Evolutionary conservation across 2,797 vertebrate genomes (phyloP).

Genomic region (Helarctos malayanus): DNA sequence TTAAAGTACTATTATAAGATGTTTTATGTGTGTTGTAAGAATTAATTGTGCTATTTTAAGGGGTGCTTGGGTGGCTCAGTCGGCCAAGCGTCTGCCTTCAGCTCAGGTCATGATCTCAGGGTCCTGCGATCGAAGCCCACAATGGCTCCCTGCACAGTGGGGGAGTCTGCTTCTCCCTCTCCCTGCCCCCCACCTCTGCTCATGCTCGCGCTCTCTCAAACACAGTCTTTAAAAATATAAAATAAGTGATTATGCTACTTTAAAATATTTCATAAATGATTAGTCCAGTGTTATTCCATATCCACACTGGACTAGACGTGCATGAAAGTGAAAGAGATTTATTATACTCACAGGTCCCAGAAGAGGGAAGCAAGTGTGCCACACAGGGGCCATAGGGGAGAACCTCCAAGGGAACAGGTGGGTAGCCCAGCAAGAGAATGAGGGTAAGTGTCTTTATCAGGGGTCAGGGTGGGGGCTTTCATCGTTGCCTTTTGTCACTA

Average conservation of each 20-base stretch:
- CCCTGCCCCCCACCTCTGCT: too few relatives aligned
- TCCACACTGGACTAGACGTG: background rate
- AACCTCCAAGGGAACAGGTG: background rate
- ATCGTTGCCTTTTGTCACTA: background rate
- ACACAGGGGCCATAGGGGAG: background rate
- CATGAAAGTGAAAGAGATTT: background rate
- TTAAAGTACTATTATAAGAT: background rate
- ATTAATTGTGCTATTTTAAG: background rate
- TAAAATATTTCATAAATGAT: background rate
- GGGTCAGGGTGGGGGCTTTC: background rate
- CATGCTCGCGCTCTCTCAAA: too few relatives aligned
- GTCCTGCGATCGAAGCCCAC: too few relatives aligned
- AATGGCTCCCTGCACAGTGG: too few relatives aligned
- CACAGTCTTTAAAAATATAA: too few relatives aligned
- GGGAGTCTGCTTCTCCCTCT: too few relatives aligned
- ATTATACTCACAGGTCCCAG: background rate
- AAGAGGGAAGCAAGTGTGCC: background rate
- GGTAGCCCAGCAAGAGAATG: background rate
- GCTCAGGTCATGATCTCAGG: background rate
- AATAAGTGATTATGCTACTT: background rate
- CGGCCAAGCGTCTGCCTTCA: background rate
- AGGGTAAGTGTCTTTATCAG: background rate
- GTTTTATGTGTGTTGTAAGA: background rate
- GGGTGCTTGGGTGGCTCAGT: background rate
- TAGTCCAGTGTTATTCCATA: background rate